Conservation (phyloP, 2,113 vertebrate genomes). For the Lophotis ruficrista region DNA sequence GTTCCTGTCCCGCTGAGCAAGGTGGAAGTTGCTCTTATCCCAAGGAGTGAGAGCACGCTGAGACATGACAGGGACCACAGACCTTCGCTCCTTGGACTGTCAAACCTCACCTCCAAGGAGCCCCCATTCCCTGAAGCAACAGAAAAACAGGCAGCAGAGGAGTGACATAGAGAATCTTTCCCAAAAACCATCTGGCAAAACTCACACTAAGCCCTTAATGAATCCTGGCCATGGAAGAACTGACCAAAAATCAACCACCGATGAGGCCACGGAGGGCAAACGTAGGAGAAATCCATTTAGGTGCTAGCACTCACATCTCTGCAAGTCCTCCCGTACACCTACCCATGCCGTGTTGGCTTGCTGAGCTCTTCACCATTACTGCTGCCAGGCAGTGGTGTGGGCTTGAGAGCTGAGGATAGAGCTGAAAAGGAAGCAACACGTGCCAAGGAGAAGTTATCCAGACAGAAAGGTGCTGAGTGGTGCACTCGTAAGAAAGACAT, state of each 20-base stretch:
- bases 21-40: not conserved
- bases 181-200: not conserved
- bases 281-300: not conserved
- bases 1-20: not conserved
- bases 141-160: not conserved
- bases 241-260: not conserved
- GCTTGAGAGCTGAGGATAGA: not conserved
- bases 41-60: rapidly evolving
- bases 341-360: rapidly evolving
- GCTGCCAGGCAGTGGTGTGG: not conserved
- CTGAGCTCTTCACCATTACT: not conserved
- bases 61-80: rapidly evolving
- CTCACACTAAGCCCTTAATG: not conserved
- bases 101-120: not conserved
- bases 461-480: not conserved
- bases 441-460: not conserved
- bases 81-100: not conserved
- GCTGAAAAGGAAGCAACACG: not conserved
- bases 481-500: not conserved
- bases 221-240: not conserved
- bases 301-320: not conserved
- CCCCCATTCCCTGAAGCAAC: rapidly evolving
- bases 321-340: not conserved
- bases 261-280: not conserved
- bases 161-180: not conserved